These are phyloP conservation scores for Ailuropoda melanoleuca DNA, from an alignment of 2,113 vertebrate species.

Conservation along the genomic window DNA sequence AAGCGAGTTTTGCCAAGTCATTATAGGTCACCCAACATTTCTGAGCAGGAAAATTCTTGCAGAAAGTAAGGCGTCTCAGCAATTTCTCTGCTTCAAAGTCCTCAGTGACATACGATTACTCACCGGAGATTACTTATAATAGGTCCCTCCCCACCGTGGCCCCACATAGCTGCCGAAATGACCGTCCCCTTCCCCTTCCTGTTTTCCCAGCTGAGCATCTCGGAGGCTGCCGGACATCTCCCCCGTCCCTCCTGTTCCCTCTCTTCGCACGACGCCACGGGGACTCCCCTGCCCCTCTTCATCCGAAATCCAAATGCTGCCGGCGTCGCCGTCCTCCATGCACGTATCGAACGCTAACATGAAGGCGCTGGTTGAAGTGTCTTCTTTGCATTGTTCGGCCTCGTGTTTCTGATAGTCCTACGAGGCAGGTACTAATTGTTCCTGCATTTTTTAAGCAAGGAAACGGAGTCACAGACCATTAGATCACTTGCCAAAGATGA, in stretches of 20 bases:
- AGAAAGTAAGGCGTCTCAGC: not conserved
- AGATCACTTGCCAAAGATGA: not conserved
- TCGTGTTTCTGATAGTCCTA: not conserved
- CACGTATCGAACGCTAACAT: accelerated
- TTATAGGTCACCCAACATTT: not conserved
- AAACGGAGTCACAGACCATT: not conserved
- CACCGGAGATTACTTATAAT: accelerated
- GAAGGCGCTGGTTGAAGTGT: not conserved
- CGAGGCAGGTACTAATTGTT: not conserved
- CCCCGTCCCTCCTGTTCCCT: too few species aligned
- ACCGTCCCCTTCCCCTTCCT: not conserved
- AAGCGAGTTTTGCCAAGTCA: not conserved
- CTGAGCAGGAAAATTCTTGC: not conserved
- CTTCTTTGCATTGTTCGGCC: accelerated
- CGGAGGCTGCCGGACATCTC: accelerated
- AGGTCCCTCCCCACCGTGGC: accelerated
- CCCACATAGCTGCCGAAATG: accelerated
- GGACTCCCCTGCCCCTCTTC: not conserved
- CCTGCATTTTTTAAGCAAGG: not conserved
- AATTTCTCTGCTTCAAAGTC: not conserved
- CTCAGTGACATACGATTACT: not conserved
- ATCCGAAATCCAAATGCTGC: not conserved
- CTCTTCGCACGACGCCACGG: accelerated
- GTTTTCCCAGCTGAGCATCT: accelerated
- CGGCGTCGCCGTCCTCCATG: not conserved